Base-by-base conservation (phyloP, 2,797 vertebrate species). In the Cirrhinus molitorella region DNA sequence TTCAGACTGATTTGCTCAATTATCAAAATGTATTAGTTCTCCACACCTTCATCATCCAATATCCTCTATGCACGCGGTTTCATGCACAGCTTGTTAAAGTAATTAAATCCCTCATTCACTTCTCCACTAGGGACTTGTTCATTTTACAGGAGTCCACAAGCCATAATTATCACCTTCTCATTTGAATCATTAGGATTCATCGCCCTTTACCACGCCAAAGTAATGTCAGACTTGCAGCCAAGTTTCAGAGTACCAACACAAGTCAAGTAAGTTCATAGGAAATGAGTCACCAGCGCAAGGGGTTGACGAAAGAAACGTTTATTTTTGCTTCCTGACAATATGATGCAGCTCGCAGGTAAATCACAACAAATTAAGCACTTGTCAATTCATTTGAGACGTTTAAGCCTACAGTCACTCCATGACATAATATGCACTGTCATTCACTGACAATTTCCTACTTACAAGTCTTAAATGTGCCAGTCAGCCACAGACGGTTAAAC, bases 351-450 rank as follows among this genome's bases (percentile, higher is more conserved):
- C 34, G 76, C 72, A 88, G 88, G 84, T 87, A 85, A 70, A 85
- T 89, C 83, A 84, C 61, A 85, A 84, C 75, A 84, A 85, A 88
- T 89, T 80, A 85, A 86, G 77, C 80, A 55, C 63, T 79, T 87
- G 79, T 78, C 81, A 84, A 59, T 81, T 67, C 4, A 83, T 63
- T 71, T 77, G 70, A 83, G 72, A 87, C 49, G 13, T 53, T 63
- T 34, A 74, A 72, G 78, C 87, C 87, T 84, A 53, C 47, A 76
- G 87, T 73, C 66, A 87, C 34, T 40, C 12, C 66, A 16, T 84
- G 85, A 89, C 83, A 65, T 89, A 76, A 89, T 88, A 73, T 70
- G 63, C n/a, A 8, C 55, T 89, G 89, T 88, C 89, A 77, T 53
- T 76, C 79, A 80, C 65, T 73, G 47, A 77, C 80, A 83, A 78